These are phyloP conservation scores for Girardinus metallicus DNA, from an alignment of 2,797 vertebrate species.

Conservation along the genomic window DNA sequence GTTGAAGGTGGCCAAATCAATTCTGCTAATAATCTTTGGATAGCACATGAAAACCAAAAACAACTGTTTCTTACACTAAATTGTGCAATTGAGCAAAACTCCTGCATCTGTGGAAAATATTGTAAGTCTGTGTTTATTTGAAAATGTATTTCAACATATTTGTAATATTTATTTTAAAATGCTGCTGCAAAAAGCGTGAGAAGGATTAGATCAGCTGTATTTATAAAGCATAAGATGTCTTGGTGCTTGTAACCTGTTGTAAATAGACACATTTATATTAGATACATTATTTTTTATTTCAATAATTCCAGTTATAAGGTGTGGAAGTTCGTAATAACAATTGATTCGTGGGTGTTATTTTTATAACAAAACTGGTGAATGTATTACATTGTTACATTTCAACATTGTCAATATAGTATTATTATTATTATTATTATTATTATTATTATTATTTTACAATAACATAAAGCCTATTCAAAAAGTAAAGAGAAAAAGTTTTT, in stretches of 20 bases:
- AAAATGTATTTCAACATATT: not conserved
- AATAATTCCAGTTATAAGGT: not conserved
- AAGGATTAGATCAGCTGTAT: not conserved
- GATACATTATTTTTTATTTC: not conserved
- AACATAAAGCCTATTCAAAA: not conserved
- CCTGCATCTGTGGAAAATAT: not conserved
- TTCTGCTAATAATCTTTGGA: not conserved
- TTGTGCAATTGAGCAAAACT: not conserved
- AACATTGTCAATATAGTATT: not conserved
- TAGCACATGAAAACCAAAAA: not conserved
- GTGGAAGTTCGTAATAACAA: too few relatives aligned
- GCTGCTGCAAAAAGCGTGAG: not conserved
- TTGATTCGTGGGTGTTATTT: too few relatives aligned
- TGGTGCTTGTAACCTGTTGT: not conserved
- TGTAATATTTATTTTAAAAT: not conserved
- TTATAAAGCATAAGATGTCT: not conserved
- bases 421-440: too few relatives aligned
- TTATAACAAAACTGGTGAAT: not conserved
- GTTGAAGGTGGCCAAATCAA: not conserved
- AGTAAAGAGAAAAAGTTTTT: constrained; percentile 16
- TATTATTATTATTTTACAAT: not conserved
- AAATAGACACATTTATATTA: not conserved
- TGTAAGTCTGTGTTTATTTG: not conserved
- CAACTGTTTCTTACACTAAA: not conserved
- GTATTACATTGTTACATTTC: not conserved